Conservation (phyloP, 2,113 vertebrate genomes). For the Vicugna pacos region DNA sequence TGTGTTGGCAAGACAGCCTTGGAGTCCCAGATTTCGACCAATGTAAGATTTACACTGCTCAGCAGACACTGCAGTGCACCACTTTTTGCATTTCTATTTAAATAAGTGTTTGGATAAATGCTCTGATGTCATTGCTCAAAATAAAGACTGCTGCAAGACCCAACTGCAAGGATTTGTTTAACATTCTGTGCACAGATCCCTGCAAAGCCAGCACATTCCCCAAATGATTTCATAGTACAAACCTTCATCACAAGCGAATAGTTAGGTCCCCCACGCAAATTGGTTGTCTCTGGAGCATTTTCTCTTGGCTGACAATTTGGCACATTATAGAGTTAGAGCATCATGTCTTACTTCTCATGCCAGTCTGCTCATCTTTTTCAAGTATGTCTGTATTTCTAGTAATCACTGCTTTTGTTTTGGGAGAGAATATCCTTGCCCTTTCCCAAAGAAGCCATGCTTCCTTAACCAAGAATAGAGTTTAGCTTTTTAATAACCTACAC, state of each 20-base stretch:
- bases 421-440: not conserved
- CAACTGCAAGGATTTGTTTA: slow-evolving; percentile 62
- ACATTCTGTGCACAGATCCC: slow-evolving; percentile 45
- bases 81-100: slow-evolving; percentile 73
- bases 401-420: slow-evolving; percentile 21
- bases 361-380: not conserved
- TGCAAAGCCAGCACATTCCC: slow-evolving; percentile 40
- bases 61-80: slow-evolving; percentile 40
- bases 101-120: slow-evolving; percentile 73
- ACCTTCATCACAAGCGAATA: not conserved
- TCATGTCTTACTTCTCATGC: not conserved
- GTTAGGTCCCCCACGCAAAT: not conserved
- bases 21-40: slow-evolving; percentile 51
- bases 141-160: slow-evolving; percentile 65
- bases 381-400: not conserved
- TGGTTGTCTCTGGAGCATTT: not conserved
- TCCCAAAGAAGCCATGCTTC: not conserved
- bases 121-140: slow-evolving; percentile 70
- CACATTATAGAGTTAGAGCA: not conserved
- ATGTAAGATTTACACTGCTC: slow-evolving; percentile 36
- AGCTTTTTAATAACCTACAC: not conserved
- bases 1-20: slow-evolving; percentile 32
- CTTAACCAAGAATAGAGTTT: not conserved
- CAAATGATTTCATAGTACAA: slow-evolving; percentile 46
- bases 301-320: not conserved